Evolutionary conservation across 1,140 invertebrate species (phyloP).

Genomic region (Pseudobourletiella spinata): DNA sequence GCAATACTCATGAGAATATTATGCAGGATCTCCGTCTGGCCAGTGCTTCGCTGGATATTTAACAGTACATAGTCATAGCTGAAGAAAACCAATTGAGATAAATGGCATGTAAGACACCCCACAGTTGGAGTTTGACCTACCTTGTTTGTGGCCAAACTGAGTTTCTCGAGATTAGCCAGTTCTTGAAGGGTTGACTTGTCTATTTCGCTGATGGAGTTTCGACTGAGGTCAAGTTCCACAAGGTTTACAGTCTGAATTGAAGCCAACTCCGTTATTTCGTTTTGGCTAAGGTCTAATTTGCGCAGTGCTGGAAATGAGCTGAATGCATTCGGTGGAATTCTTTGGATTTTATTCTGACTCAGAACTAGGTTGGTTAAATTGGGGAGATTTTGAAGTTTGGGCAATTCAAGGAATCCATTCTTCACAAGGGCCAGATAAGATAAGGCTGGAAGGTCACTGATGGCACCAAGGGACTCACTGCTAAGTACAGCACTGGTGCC

Average conservation of each 20-base stretch:
- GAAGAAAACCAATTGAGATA: too few relatives aligned
- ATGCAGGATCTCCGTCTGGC: too few relatives aligned
- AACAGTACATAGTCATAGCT: too few relatives aligned
- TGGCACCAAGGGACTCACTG: background rate
- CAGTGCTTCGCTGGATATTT: too few relatives aligned
- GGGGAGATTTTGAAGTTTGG: slow-evolving; percentile 10
- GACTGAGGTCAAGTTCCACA: slow-evolving; percentile 13
- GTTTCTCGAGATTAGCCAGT: slow-evolving; percentile 15
- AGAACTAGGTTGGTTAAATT: slow-evolving; percentile 8
- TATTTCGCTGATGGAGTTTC: slow-evolving; percentile 15
- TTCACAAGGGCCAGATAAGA: background rate
- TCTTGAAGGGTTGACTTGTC: slow-evolving; percentile 8
- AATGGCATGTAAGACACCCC: too few relatives aligned
- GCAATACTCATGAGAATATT: too few relatives aligned
- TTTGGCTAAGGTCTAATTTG: slow-evolving; percentile 21
- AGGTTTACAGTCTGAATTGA: slow-evolving; percentile 12
- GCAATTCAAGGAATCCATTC: background rate
- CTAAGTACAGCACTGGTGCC: background rate
- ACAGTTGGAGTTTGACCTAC: too few relatives aligned
- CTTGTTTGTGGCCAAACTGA: slow-evolving; percentile 23
- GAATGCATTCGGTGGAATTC: slow-evolving; percentile 1
- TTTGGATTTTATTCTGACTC: slow-evolving; percentile 10
- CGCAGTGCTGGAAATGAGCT: background rate
- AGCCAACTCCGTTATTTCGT: slow-evolving; percentile 13
- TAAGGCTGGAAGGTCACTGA: background rate